Evolutionary conservation across 2,113 vertebrate species (phyloP), one percentile per base, ranked within the genome.

Genomic region (Anolis sagrei): DNA sequence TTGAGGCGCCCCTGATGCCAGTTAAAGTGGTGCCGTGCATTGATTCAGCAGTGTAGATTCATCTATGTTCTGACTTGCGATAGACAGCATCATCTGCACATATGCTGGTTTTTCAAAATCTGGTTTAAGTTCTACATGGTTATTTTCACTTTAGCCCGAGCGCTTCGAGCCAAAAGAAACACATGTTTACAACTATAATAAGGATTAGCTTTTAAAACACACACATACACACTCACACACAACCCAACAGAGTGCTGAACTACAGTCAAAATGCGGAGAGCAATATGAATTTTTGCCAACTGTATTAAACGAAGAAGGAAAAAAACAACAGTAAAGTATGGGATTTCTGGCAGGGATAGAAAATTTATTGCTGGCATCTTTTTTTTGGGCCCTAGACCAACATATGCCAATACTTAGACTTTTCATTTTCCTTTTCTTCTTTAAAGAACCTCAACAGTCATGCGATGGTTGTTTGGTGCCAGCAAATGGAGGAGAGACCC

Each of bases 241-340:
- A n/a, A 2, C 21, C 58, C 84, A 74, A 48, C 18, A 62, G 92
- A 93, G 91, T 92, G 90, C 86, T 93, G 94, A 94, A 91, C 91
- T 89, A 88, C 39, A 70, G 92, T 93, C 94, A 94, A 92, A 94
- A 93, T 93, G 78, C 88, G 93, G 94, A 95, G 84, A 93, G 93
- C 91, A 92, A 93, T 91, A 89, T 94, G 94, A 93, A 93, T 91
- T 93, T 94, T 94, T 95, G 94, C 93, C 93, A 95, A 89, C 90
- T 84, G 89, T 86, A 92, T 94, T 95, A 95, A 94, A 95, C 87
- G 88, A 91, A 86, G 94, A 81, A 95, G 39, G 39, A 5, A 44
- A 44, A 44, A 44, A 44, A 44, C 39, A 44, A 95, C 93, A 95
- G 92, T 76, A 32, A 93, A 92, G 86, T 90, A 92, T 94, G 93